A percentile compares a stretch with the other conserved stretches of the same genome.
These are phyloP conservation scores for Columba guinea DNA, from an alignment of 2,797 vertebrate genomes.

Conservation along the genomic window DNA sequence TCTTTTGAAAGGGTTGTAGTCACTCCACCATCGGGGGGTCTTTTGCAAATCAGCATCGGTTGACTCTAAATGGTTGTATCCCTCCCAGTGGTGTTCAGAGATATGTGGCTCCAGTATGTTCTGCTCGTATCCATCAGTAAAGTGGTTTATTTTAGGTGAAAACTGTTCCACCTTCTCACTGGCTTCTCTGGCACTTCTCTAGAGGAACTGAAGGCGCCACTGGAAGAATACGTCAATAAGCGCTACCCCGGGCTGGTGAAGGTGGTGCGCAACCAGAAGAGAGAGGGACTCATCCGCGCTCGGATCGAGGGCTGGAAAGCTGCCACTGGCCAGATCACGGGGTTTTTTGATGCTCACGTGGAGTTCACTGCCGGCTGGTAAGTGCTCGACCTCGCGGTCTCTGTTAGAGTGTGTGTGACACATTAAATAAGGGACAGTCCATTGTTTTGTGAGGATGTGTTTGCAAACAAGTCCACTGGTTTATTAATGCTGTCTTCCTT, in stretches of 20 bases:
- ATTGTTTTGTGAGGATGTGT: fast-evolving
- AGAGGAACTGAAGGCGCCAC: conserved; percentile 93
- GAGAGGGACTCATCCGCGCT: conserved; percentile 94
- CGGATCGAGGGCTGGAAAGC: conserved; percentile 97
- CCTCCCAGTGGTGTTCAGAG: not conserved
- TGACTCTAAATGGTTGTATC: too few relatives aligned
- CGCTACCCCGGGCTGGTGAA: conserved; percentile 94
- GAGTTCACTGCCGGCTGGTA: conserved; percentile 97
- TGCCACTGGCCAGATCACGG: conserved; percentile 90
- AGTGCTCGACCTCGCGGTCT: conserved; percentile 20
- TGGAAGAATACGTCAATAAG: conserved; percentile 96
- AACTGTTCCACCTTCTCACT: not conserved
- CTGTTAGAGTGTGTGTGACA: too few relatives aligned
- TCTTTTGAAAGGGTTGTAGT: not conserved
- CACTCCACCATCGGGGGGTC: fast-evolving
- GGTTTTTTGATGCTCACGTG: conserved; percentile 96
- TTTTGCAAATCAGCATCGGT: too few relatives aligned
- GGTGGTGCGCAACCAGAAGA: conserved; percentile 93
- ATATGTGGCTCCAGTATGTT: not conserved
- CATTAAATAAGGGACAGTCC: fast-evolving
- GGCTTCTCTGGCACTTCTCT: not conserved
- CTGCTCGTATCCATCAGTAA: fast-evolving
- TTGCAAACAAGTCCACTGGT: not conserved
- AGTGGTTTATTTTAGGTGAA: not conserved
- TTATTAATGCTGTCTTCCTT: not conserved